Base-by-base conservation (phyloP, 2,113 vertebrate species). In the Nothocercus nigrocapillus region DNA sequence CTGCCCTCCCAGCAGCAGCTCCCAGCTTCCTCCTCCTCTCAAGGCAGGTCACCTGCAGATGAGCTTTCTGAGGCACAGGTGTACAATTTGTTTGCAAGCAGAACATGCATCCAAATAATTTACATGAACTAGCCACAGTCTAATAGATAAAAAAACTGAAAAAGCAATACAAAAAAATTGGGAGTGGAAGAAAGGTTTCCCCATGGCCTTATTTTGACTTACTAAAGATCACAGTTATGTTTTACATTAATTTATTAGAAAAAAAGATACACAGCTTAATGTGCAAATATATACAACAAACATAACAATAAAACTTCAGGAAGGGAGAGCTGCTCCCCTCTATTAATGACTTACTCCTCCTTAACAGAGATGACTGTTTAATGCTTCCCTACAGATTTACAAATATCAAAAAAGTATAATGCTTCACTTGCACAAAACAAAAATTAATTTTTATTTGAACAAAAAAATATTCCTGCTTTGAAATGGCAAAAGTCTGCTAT, bases 281-380 rank as follows among this genome's bases (percentile, higher is more conserved):
- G 96, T 97, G 96, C 97, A 97, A 97, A 97, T 97, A 97, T 97
- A 89, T 97, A 97, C 97, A 97, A 94, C 85, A 79, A 96, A 96
- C 66, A 88, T 85, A 76, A 93, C 94, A 94, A 93, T 67, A 82
- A 93, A 94, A 96, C 73, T 62, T 21, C 24, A 72, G 91, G 89
- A 93, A 95, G 87, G 94, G 53, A 4, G 36, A 96, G n/a, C 19
- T 85, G 89, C 90, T 82, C 90, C 92, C 75, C 70, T 85, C 78
- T 76, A 87, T 73, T 92, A 90, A 66, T 9, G 30, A 89, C 69
- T 95, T 56, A 89, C 53, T 76, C 85, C 95, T 93, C 93, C 2
- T 0, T 78, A 85, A 93, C 82, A 96, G 92, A 95, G 93, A 96
- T 96, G 95, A 95, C 90, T 95, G 49, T 82, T 95, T 92, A 97